Evolutionary conservation across 2,888 invertebrate species (phyloP).

Genomic region (Eudasyphora cyanicolor): DNA sequence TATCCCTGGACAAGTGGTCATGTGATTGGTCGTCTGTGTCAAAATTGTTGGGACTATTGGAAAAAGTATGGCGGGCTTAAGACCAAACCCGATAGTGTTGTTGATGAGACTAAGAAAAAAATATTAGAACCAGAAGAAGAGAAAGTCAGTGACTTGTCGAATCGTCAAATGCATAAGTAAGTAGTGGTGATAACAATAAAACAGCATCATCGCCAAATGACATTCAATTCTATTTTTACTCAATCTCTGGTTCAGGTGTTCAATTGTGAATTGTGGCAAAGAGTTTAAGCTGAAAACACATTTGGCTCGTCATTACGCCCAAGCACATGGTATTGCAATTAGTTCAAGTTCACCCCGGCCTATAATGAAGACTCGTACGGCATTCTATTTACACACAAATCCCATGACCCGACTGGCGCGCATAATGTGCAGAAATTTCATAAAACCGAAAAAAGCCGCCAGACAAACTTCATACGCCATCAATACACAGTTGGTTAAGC

Average conservation of each 20-base stretch:
- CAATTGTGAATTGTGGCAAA: conserved; percentile 94
- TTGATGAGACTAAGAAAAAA: conserved; percentile 80
- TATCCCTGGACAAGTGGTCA: conserved; percentile 97
- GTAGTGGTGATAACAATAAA: conserved; percentile 46
- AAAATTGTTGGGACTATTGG: conserved; percentile 98
- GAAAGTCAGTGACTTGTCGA: conserved; percentile 80
- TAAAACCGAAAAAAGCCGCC: conserved; percentile 92
- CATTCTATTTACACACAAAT: conserved; percentile 96
- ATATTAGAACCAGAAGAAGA: conserved; percentile 76
- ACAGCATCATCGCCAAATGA: conserved; percentile 2
- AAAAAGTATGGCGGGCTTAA: conserved; percentile 99
- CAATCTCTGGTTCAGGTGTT: conserved; percentile 86
- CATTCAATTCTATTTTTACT: conserved; percentile 13
- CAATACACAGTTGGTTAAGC: conserved; percentile 90
- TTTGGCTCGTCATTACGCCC: conserved; percentile 95
- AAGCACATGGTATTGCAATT: conserved; percentile 89
- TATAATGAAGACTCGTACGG: conserved; percentile 98
- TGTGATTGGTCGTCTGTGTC: conserved; percentile 95
- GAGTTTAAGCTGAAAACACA: conserved; percentile 98
- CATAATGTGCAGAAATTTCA: conserved; percentile 90
- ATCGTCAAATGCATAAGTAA: conserved; percentile 79
- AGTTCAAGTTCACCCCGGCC: conserved; percentile 91
- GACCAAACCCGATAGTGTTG: conserved; percentile 82
- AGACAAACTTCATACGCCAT: conserved; percentile 91
- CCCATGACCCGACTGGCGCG: conserved; percentile 94